A percentile compares a stretch with the other conserved stretches of the same genome.
phyloP scores from a whole-genome alignment of 1,140 invertebrate genomes.

The Meloidogyne hapla region DNA sequence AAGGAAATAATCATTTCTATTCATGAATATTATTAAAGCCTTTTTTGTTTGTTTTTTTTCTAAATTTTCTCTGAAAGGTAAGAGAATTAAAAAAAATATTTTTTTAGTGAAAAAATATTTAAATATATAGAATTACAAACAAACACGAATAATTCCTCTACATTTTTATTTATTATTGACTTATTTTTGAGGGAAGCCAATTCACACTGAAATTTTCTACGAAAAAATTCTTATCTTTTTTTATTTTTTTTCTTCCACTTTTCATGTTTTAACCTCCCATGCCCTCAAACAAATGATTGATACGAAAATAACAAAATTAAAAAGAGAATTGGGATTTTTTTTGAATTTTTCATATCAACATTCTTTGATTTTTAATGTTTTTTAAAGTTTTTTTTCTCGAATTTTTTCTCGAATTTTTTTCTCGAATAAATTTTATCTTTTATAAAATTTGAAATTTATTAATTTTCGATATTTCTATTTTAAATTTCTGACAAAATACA shows the following conservation, averaged over 20 bases:
- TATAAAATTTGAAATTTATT: too few species aligned
- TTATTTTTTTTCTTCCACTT: not conserved
- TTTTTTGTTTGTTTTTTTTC: not conserved
- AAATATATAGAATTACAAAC: not conserved
- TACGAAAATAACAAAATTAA: not conserved
- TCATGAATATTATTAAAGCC: not conserved
- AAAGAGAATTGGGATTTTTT: not conserved
- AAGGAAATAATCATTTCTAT: not conserved
- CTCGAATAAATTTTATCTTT: too few species aligned
- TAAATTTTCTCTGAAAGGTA: not conserved
- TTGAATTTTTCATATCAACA: not conserved
- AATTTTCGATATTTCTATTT: too few species aligned
- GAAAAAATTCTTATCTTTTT: slow-evolving; percentile 3
- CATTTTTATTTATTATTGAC: not conserved
- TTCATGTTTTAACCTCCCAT: not conserved
- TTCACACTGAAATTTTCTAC: not conserved
- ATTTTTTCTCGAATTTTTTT: too few species aligned
- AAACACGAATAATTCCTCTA: not conserved
- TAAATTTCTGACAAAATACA: too few species aligned
- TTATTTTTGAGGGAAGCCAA: not conserved
- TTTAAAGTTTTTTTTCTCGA: too few species aligned
- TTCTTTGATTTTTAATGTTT: not conserved
- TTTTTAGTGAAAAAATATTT: not conserved
- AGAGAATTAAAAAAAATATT: too few species aligned
- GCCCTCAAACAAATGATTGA: not conserved